A percentile compares a stretch with the other conserved stretches of the same genome.
These are phyloP conservation scores for Martes martes DNA, from an alignment of 2,113 vertebrate species.

Conservation along the genomic window DNA sequence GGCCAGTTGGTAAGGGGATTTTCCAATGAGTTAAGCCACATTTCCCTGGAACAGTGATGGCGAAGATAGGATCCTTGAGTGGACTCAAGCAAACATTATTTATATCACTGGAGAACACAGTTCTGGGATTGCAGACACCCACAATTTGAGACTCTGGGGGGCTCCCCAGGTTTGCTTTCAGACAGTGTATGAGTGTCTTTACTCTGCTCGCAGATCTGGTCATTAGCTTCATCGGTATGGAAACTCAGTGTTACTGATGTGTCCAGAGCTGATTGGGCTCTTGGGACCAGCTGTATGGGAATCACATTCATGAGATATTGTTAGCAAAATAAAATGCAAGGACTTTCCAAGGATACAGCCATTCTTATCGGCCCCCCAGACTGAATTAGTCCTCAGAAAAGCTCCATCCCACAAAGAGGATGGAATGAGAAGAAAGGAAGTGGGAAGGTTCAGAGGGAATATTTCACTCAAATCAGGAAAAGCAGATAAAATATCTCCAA, in stretches of 20 bases:
- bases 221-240: neutral
- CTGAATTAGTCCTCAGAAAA: constrained; percentile 19
- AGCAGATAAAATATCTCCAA: neutral
- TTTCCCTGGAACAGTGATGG: neutral
- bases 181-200: neutral
- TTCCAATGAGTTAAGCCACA: neutral
- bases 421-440: constrained; percentile 29
- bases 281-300: neutral
- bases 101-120: neutral
- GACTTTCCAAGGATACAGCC: neutral
- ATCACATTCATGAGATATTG: neutral
- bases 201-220: neutral
- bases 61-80: neutral
- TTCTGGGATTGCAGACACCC: neutral
- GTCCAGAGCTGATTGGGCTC: neutral
- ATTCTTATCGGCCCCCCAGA: neutral
- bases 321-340: neutral
- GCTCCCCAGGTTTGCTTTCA: neutral
- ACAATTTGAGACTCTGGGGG: neutral
- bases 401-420: neutral
- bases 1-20: neutral
- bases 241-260: neutral
- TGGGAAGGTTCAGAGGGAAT: neutral
- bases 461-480: neutral
- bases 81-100: neutral